A percentile compares a stretch with the other conserved stretches of the same genome.
Conservation (phyloP, 1,140 invertebrate species). For the Centruroides vittatus region DNA sequence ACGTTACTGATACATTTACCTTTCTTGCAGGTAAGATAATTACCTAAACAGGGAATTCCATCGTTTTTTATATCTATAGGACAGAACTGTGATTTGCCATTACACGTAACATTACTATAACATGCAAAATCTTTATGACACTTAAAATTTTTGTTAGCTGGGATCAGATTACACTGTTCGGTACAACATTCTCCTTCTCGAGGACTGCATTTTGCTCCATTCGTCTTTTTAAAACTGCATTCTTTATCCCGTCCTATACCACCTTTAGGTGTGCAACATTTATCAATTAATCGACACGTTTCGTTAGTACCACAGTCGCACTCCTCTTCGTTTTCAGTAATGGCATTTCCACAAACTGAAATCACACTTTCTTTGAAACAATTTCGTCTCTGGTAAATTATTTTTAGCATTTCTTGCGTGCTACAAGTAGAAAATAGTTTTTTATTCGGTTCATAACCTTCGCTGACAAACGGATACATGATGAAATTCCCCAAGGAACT, state of each 20-base stretch:
- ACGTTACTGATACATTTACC: background rate
- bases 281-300: background rate
- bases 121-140: background rate
- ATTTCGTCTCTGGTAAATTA: too few relatives aligned
- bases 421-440: too few relatives aligned
- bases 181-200: background rate
- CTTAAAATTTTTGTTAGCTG: background rate
- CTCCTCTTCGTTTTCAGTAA: background rate
- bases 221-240: background rate
- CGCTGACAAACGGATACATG: too few relatives aligned
- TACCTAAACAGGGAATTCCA: background rate
- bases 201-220: background rate
- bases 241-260: background rate
- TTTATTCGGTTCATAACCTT: too few relatives aligned
- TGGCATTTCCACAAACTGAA: background rate
- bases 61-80: background rate
- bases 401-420: too few relatives aligned
- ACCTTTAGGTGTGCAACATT: background rate
- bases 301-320: background rate
- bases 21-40: background rate
- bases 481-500: too few relatives aligned
- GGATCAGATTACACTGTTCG: background rate
- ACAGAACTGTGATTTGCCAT: background rate
- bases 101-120: background rate
- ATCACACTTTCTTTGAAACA: too few relatives aligned